Base-by-base conservation (phyloP, 2,888 invertebrate species). In the Galerucella calmariensis region DNA sequence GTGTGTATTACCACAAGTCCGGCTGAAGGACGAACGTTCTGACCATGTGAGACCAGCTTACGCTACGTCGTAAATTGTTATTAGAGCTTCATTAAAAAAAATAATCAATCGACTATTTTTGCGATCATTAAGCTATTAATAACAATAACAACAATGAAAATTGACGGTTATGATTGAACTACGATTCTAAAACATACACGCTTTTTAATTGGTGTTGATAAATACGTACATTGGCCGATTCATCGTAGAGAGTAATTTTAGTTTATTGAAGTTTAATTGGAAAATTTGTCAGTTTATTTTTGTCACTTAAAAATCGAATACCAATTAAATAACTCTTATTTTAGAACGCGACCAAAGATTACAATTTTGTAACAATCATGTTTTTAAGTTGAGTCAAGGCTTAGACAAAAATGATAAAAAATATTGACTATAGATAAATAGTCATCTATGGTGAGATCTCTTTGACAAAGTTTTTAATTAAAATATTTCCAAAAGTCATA, bases 101-200 rank as follows among this genome's bases (percentile, higher is more conserved):
- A 16, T 20, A 20, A 1, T 8, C 35, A 41, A 41, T 41, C 8
- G 8, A 41, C 20, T 56, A 56, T 56, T 56, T 56, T 56, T 56
- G 9, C 16, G n/a, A 53, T 16, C 53, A 53, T 53, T 53, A 53
- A 56, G 16, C 56, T 56, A 56, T 56, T 20, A 56, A 56, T 56
- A 56, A 56, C 16, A 56, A 20, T 56, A 20, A 20, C 56, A 20
- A 56, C 56, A 56, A 56, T 20, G 16, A 56, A 56, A 56, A 51
- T 51, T 56, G 20, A 56, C 10, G 56, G 0, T 3, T 20, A 20
- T 51, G 5, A 51, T 51, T 51, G n/a, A 41, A 51, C n/a, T 16
- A 16, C 9, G 16, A 53, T 1, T n/a, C 10, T 10, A 20, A 56
- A 16, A 20, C 2, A 53, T 46, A 46, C 16, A 56, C 20, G 10